Conservation (phyloP, 2,113 vertebrate genomes). For the Esox niger region DNA sequence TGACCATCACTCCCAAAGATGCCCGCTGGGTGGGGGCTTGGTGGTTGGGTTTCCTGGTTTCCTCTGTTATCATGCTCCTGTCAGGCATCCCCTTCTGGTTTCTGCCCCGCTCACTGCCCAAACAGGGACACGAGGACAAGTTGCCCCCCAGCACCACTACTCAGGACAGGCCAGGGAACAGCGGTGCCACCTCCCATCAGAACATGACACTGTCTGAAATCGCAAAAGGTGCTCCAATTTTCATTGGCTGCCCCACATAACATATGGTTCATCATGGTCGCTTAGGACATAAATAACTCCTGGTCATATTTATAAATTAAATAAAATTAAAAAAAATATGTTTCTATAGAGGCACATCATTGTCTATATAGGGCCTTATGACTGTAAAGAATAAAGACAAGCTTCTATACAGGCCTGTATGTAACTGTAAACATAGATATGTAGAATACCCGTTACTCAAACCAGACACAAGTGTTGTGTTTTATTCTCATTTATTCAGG, state of each 20-base stretch:
- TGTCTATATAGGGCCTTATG: not conserved
- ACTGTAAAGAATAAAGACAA: not conserved
- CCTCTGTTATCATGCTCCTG: conserved; percentile 65
- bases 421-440: not conserved
- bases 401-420: not conserved
- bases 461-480: not conserved
- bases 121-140: conserved; percentile 33
- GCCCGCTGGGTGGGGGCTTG: conserved; percentile 94
- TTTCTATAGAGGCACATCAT: too few species aligned
- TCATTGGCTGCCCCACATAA: not conserved
- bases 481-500: conserved; percentile 63
- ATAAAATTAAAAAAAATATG: not conserved
- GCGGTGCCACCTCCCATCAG: not conserved
- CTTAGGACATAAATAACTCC: too few species aligned
- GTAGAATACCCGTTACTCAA: not conserved
- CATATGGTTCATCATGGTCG: not conserved
- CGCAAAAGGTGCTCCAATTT: conserved; percentile 58
- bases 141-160: not conserved
- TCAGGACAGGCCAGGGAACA: not conserved
- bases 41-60: conserved; percentile 87
- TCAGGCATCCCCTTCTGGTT: conserved; percentile 88
- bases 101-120: conserved; percentile 75
- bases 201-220: conserved; percentile 54
- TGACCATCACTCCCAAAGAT: conserved; percentile 85
- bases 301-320: not conserved